phyloP scores from a whole-genome alignment of 64 coral and sea anemone genomes.

The Montipora foliosa region DNA sequence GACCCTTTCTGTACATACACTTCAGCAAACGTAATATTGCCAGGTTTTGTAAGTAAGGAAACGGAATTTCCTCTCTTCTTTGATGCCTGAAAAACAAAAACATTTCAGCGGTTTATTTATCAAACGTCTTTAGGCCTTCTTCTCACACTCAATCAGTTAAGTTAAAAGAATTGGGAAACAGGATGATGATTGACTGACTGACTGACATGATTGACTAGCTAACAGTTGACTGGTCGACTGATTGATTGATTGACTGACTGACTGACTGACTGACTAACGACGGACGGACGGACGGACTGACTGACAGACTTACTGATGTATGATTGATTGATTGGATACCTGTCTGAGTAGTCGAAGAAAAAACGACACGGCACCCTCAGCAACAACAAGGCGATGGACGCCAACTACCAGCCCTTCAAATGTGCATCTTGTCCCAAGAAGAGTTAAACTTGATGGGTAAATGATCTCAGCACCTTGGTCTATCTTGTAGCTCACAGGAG shows the following conservation, averaged over 20 bases:
- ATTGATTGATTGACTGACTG: not conserved
- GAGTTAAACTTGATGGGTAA: conserved; percentile 83
- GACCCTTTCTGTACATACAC: conserved; percentile 93
- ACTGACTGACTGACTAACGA: not conserved
- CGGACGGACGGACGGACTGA: too few species aligned
- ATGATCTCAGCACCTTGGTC: conserved; percentile 89
- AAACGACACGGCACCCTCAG: conserved; percentile 86
- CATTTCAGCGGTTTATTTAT: not conserved
- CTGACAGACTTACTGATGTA: too few species aligned
- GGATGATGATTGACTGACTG: too few species aligned
- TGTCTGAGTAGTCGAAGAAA: conserved; percentile 93
- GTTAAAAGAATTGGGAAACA: too few species aligned
- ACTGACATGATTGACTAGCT: too few species aligned
- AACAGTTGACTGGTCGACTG: not conserved
- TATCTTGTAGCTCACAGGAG: conserved; percentile 93
- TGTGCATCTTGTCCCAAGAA: conserved; percentile 87
- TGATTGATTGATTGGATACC: not conserved
- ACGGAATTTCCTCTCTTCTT: conserved; percentile 82
- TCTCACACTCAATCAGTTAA: not conserved
- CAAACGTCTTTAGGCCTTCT: not conserved
- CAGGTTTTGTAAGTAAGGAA: conserved; percentile 91
- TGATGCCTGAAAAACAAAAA: conserved; percentile 71
- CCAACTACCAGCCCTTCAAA: conserved; percentile 96
- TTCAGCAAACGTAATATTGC: conserved; percentile 94
- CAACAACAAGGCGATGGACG: conserved; percentile 81